Conservation (phyloP, 2,888 invertebrate genomes). For the Agonopterix subpropinquella region DNA sequence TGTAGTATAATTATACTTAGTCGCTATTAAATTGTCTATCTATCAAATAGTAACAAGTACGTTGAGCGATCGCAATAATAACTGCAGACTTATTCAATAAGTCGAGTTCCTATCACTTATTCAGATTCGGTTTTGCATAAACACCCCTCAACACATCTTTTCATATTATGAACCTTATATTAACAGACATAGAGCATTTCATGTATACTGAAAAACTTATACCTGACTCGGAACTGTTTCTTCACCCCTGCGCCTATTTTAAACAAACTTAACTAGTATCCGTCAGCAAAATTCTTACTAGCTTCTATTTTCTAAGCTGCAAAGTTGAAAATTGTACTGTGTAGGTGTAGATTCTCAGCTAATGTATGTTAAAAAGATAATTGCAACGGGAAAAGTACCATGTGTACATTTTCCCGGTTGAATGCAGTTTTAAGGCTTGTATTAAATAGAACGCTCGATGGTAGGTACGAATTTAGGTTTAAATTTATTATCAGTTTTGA, state of each 20-base stretch:
- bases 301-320: neutral
- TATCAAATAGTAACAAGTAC: constrained; percentile 1
- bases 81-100: constrained; percentile 14
- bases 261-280: neutral
- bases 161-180: no score
- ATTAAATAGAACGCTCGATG: constrained; percentile 1
- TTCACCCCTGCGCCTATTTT: constrained; percentile 12
- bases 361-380: constrained; percentile 20
- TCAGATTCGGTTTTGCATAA: constrained; percentile 30
- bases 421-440: constrained; percentile 2
- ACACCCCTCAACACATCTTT: no score
- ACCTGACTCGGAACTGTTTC: constrained; percentile 17
- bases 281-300: neutral
- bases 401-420: constrained; percentile 44
- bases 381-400: constrained; percentile 34
- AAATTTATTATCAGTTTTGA: constrained; percentile 5
- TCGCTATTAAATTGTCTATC: no score
- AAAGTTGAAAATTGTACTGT: no score
- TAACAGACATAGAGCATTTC: no score
- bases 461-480: constrained; percentile 11
- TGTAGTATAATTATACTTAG: no score
- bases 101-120: constrained; percentile 25
- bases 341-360: no score
- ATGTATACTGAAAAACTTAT: constrained; percentile 18
- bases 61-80: constrained; percentile 1